phyloP scores from a whole-genome alignment of 1,140 invertebrate genomes.

The Neodiprion lecontei region DNA sequence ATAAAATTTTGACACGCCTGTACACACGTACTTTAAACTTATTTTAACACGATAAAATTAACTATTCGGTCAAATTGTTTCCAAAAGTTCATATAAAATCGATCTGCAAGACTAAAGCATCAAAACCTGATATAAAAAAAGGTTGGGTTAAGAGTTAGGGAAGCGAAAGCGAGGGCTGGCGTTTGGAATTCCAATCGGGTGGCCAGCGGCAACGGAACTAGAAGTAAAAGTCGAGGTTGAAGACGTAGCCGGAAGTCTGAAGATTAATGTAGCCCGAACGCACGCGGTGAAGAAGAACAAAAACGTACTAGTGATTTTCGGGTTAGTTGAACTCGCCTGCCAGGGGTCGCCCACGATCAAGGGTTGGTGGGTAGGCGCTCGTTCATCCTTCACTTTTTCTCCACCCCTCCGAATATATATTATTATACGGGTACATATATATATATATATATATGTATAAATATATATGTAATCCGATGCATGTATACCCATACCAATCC shows the following conservation, averaged over 20 bases:
- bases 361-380: background rate
- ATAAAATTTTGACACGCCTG: no score
- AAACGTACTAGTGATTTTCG: slow-evolving; percentile 7
- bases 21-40: no score
- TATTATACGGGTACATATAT: no score
- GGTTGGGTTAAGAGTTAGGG: background rate
- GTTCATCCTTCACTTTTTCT: background rate
- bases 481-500: background rate
- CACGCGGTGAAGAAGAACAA: background rate
- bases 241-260: background rate
- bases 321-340: background rate
- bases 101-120: no score
- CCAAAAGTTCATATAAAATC: no score
- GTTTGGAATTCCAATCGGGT: background rate
- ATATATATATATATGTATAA: no score
- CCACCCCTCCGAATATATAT: background rate
- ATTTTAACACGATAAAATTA: no score
- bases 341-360: background rate
- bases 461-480: no score
- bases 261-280: slow-evolving; percentile 4
- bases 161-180: background rate
- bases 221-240: background rate
- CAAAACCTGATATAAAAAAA: background rate
- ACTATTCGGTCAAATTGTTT: no score
- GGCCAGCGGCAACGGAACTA: background rate